phyloP scores from a whole-genome alignment of 2,113 vertebrate species.

The Camelus bactrianus region DNA sequence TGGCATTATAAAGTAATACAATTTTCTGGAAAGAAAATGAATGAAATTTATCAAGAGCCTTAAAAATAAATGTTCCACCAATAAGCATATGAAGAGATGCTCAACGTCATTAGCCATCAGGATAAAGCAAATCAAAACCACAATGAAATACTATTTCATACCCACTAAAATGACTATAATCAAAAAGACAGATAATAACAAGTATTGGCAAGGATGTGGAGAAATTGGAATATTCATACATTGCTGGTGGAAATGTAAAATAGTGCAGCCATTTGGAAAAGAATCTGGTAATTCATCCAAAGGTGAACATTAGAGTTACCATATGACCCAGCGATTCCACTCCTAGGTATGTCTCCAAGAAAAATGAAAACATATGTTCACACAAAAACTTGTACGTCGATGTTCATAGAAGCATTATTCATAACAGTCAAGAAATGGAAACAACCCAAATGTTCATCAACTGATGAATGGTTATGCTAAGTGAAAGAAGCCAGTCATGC shows the following conservation, averaged over 20 bases:
- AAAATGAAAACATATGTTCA: neutral
- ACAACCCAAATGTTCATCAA: neutral
- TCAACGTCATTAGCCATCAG: neutral
- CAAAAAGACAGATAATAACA: neutral
- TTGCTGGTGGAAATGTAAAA: neutral
- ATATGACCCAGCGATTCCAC: neutral
- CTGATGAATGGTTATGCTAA: neutral
- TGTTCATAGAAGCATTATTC: neutral
- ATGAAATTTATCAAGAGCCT: slow-evolving; percentile 18
- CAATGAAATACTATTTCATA: neutral
- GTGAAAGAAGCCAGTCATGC: neutral
- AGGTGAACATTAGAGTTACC: neutral
- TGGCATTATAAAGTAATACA: neutral
- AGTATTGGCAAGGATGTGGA: neutral
- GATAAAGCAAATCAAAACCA: slow-evolving; percentile 22
- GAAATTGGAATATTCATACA: neutral
- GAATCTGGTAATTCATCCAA: neutral
- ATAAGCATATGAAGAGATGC: neutral
- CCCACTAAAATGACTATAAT: neutral
- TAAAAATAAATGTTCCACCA: neutral
- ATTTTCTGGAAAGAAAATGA: neutral
- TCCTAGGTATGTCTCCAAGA: neutral
- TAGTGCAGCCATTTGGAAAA: neutral
- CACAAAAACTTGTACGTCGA: neutral
- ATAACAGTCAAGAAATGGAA: neutral